Base-by-base conservation (phyloP, 1,140 invertebrate genomes). In the Arion vulgaris region DNA sequence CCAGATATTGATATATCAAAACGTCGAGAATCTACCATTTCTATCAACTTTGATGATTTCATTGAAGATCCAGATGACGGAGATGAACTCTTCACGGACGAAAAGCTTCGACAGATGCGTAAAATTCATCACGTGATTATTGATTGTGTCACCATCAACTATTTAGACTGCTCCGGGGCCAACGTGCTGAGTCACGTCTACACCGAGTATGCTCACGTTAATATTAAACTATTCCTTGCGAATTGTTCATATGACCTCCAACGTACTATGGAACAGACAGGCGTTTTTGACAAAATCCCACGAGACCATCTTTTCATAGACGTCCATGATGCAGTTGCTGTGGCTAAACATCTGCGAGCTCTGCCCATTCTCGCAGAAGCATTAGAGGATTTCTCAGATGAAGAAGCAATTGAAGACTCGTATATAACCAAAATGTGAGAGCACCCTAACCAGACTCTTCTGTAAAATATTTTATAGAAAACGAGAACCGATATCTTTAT, bases 131-230 rank as follows among this genome's bases (percentile, higher is more conserved):
- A 92, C 76, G 83, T 93, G 26, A 88, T 92, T 75, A 85, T 92
- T 75, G 92, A 93, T 85, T 93, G 91, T 84, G 89, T 89, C 0
- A 85, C 90, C 19, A 87, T 93, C 62, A 91, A 92, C 66, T 93
- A 93, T 83, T 82, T 93, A 53, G 92, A 93, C 84, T 87, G 90
- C n/a, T 92, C 92, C 57, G 92, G 92, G 9, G 88, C 89, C n/a
- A 91, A 92, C 85, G 90, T 91, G 0, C 85, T 93, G 45, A 85
- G 84, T 53, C 91, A 92, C 80, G 90, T 92, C 82, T 88, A 78
- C 71, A 85, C 85, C 4, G 90, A 91, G 81, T 90, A 88, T 71
- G 85, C 81, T 19, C 89, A 90, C 80, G 90, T 90, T 0, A 88
- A 89, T 75, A 87, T 91, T 41, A 87, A 87, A 78, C 85, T 91